phyloP scores from a whole-genome alignment of 2,797 vertebrate genomes.

The Pseudochaenichthys georgianus region DNA sequence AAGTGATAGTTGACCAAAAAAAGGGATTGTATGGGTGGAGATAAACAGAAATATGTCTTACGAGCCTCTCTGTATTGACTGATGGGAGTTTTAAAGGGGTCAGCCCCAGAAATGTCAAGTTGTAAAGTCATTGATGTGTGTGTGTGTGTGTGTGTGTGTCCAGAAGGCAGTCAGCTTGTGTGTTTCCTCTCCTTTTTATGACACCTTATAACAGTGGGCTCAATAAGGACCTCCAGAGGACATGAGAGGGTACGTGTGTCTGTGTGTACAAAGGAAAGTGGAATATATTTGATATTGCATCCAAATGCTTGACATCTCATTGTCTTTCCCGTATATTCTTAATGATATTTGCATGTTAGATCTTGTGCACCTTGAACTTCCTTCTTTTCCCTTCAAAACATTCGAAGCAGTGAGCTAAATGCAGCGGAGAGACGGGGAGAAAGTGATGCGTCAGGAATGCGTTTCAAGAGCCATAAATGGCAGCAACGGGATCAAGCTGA shows the following conservation, averaged over 20 bases:
- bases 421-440: slow-evolving; percentile 29
- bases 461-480: slow-evolving; percentile 57
- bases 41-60: slow-evolving; percentile 25
- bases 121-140: slow-evolving; percentile 37
- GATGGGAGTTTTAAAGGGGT: slow-evolving; percentile 22
- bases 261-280: slow-evolving; percentile 10
- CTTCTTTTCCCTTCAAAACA: neutral
- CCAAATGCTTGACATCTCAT: neutral
- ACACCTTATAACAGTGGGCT: slow-evolving; percentile 58
- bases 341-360: slow-evolving; percentile 4
- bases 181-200: slow-evolving; percentile 73
- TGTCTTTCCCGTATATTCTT: neutral
- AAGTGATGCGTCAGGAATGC: slow-evolving; percentile 59
- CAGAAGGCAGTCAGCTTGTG: slow-evolving; percentile 48
- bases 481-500: slow-evolving; percentile 46
- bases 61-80: slow-evolving; percentile 22
- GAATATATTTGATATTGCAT: neutral
- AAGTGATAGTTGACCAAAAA: neutral
- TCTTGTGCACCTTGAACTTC: neutral
- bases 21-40: neutral
- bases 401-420: slow-evolving; percentile 18
- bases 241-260: slow-evolving; percentile 33
- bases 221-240: slow-evolving; percentile 49
- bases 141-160: slow-evolving; percentile 58
- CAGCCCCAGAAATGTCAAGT: slow-evolving; percentile 40